Evolutionary conservation across 2,888 invertebrate genomes (phyloP), one percentile per base, ranked within the genome.

Genomic region (Drosophila robusta): DNA sequence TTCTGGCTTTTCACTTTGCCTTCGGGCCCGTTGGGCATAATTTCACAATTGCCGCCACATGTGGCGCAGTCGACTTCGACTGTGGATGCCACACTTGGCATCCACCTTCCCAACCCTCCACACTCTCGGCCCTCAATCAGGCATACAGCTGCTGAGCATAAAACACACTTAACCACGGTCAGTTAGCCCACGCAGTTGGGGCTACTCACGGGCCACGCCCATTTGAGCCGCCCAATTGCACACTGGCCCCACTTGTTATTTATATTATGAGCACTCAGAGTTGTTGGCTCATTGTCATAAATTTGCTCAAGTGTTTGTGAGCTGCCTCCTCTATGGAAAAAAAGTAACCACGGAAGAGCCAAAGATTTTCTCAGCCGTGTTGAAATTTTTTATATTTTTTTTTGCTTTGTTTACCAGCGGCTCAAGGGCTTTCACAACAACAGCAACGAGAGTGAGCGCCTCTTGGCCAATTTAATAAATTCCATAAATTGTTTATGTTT

Each of bases 31-130:
- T 70, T 78, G 89, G 91, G 90, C 77, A 88, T 87, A 91, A 87
- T 90, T 89, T 82, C 82, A 80, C 90, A 90, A 90, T 90, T 87
- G 91, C 86, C 47, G 81, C 70, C 87, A 82, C 82, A 86, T 84
- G 89, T 80, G 82, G 60, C 70, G 52, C 63, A 68, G 38, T 12
- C 58, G 18, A 16, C 42, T 55, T 14, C 41, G 11, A 68, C 18
- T 47, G 22, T 47, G 14, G 26, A 45, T 60, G 61, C 63, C 62
- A 45, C 60, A 58, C 47, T 42, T 44, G 66, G 66, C 18, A 18
- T 1, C 14, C 61, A 68, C 9, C 29, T 29, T 2, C 9, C 29
- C 9, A 8, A 8, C 29, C 9, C 29, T 8, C 11, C 34, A 12
- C 34, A 34, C 11, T 34, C 4, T 9, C 60, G 62, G 69, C 81